A percentile compares a stretch with the other conserved stretches of the same genome.
Evolutionary conservation across 2,888 invertebrate genomes (phyloP).

Genomic region (Sminthurides aquaticus): DNA sequence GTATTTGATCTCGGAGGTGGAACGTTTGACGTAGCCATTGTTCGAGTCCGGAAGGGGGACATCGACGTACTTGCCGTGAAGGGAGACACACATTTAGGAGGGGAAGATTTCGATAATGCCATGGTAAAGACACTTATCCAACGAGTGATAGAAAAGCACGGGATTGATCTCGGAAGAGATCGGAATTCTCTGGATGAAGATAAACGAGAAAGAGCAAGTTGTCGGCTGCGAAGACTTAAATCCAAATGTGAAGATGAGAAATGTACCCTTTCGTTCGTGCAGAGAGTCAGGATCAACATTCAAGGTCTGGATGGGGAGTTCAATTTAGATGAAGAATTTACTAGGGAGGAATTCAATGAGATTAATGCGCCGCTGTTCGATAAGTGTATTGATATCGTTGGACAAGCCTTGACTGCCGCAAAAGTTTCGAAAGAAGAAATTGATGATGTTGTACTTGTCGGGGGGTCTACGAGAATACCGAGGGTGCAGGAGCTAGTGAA

Average conservation of each 20-base stretch:
- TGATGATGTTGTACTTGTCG: constrained; percentile 65
- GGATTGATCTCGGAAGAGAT: neutral
- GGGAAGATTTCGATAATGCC: constrained; percentile 24
- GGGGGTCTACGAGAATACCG: constrained; percentile 72
- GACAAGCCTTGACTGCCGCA: neutral
- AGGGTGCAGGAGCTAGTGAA: constrained; percentile 67
- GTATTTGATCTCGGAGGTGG: constrained; percentile 31
- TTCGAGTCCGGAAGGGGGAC: constrained; percentile 9
- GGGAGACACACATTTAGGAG: constrained; percentile 24
- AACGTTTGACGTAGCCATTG: constrained; percentile 35
- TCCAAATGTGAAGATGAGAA: neutral
- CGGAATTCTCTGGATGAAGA: neutral
- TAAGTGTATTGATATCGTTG: constrained; percentile 17
- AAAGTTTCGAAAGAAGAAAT: neutral
- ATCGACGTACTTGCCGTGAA: constrained; percentile 14
- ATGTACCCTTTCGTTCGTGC: neutral
- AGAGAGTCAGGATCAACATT: neutral
- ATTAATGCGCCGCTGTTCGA: constrained; percentile 17
- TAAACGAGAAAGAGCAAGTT: neutral
- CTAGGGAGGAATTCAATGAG: constrained; percentile 20
- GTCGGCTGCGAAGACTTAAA: neutral
- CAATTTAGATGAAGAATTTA: constrained; percentile 17
- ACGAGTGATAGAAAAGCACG: constrained; percentile 1
- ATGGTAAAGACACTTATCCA: constrained; percentile 4
- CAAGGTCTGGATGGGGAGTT: neutral